Percentiles rank a stretch among this genome's conserved stretches.
Evolutionary conservation across 2,888 invertebrate species (phyloP).

Genomic region (Achlya flavicornis): DNA sequence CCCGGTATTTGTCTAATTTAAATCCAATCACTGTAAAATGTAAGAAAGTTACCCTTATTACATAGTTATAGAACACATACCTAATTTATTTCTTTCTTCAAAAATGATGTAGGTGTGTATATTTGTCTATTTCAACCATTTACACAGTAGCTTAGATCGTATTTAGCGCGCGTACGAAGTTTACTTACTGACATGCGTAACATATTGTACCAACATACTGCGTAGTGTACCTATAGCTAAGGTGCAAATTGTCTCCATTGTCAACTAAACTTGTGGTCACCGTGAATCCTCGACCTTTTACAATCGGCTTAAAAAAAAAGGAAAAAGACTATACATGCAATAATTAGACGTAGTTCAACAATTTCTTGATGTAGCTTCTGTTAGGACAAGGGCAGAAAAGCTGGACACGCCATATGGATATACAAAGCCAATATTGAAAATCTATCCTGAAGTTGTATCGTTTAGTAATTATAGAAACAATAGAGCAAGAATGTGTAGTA

Average conservation of each 20-base stretch:
- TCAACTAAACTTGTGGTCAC: background rate
- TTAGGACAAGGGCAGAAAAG: no score
- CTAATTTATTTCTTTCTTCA: no score
- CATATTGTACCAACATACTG: background rate
- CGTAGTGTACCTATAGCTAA: background rate
- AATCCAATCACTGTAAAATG: no score
- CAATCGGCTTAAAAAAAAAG: background rate
- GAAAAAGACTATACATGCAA: background rate
- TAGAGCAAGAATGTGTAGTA: no score
- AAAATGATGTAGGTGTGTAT: background rate
- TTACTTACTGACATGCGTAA: background rate
- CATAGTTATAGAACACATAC: no score
- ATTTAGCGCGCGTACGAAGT: background rate
- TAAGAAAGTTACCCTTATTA: no score
- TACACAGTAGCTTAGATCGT: background rate
- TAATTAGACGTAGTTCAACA: background rate
- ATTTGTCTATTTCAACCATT: background rate
- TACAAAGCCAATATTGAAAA: no score
- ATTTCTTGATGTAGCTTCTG: background rate
- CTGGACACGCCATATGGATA: no score
- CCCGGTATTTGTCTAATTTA: no score
- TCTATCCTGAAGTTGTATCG: no score
- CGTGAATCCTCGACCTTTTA: background rate
- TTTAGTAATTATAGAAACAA: no score
- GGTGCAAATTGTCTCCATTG: background rate